phyloP scores from a whole-genome alignment of 2,113 vertebrate species.

The Dasypus novemcinctus region DNA sequence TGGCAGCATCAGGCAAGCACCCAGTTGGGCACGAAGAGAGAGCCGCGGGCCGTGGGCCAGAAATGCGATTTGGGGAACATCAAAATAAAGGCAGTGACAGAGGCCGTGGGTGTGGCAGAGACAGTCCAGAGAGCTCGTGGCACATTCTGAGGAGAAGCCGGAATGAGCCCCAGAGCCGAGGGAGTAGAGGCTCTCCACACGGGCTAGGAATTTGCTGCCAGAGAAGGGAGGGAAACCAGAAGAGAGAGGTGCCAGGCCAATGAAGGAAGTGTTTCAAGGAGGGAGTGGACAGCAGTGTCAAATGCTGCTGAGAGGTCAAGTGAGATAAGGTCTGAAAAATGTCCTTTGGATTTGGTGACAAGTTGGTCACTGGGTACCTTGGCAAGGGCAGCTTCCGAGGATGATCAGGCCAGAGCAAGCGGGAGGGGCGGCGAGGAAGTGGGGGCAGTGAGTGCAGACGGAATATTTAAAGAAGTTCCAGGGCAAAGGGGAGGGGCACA shows the following conservation, averaged over 20 bases:
- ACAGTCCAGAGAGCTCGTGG: background rate
- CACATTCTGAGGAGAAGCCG: background rate
- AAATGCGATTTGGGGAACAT: background rate
- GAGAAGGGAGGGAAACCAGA: background rate
- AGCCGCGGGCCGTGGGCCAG: fast-evolving
- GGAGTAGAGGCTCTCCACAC: background rate
- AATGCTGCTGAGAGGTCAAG: slow-evolving; percentile 34
- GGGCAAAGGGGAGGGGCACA: background rate
- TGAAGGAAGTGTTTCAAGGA: background rate
- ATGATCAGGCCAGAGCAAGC: background rate
- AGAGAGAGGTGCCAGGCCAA: background rate
- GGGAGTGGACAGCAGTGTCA: background rate
- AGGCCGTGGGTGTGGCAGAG: background rate
- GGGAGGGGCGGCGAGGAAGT: background rate
- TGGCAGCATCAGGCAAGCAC: background rate
- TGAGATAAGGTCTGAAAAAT: slow-evolving; percentile 40
- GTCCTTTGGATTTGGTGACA: slow-evolving; percentile 32
- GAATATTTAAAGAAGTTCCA: background rate
- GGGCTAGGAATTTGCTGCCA: background rate
- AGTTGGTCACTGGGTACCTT: slow-evolving; percentile 18
- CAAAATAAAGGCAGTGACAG: background rate
- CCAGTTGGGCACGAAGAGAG: background rate
- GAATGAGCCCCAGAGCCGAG: background rate
- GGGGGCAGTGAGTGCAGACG: background rate
- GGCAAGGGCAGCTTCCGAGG: background rate